A percentile compares a stretch with the other conserved stretches of the same genome.
These are phyloP conservation scores for Solenodon paradoxus DNA, from an alignment of 2,113 vertebrate genomes.

Conservation along the genomic window DNA sequence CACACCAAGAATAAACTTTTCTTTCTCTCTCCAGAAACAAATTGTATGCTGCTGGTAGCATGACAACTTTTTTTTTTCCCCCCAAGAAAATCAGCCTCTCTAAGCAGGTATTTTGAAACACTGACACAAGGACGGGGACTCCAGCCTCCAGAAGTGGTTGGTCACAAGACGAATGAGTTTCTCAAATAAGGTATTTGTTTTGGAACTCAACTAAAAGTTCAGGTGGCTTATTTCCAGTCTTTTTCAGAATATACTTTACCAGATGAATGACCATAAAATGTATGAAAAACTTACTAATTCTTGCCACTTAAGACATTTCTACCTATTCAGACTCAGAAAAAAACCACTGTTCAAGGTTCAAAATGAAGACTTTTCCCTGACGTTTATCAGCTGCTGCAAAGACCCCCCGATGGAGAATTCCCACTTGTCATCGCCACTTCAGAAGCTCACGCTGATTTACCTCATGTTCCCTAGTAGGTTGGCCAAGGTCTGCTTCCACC, in stretches of 20 bases:
- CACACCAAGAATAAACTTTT: neutral
- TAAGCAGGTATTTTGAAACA: neutral
- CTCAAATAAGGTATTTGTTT: slow-evolving; percentile 5
- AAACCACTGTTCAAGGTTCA: neutral
- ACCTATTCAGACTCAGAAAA: neutral
- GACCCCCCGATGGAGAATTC: neutral
- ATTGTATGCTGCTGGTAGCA: neutral
- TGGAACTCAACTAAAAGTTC: neutral
- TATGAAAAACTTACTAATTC: neutral
- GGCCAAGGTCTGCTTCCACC: neutral
- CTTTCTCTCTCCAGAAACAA: neutral
- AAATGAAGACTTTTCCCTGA: neutral
- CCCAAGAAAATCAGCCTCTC: neutral
- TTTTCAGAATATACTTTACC: neutral
- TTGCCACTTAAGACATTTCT: neutral
- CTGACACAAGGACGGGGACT: neutral
- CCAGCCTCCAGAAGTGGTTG: neutral
- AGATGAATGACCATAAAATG: neutral
- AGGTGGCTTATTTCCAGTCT: neutral
- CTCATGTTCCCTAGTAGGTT: slow-evolving; percentile 23
- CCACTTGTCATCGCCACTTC: neutral
- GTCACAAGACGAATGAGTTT: neutral
- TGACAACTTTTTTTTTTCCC: neutral
- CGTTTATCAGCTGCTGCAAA: neutral
- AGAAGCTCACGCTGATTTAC: fast-evolving